Conservation (phyloP, 2,113 vertebrate species). For the Mola mola region DNA sequence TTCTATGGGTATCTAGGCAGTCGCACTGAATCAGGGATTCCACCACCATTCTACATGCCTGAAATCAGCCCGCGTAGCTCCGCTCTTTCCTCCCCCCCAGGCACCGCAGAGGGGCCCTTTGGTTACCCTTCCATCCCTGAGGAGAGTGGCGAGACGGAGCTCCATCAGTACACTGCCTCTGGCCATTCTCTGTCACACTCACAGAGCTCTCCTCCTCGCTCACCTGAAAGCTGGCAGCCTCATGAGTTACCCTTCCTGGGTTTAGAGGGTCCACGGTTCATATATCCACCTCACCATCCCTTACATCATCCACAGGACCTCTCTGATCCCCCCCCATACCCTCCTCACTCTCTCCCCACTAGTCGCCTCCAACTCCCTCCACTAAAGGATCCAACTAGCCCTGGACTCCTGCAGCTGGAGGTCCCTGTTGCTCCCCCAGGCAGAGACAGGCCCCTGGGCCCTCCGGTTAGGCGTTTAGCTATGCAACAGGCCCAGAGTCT, state of each 20-base stretch:
- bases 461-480: conserved; percentile 93
- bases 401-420: conserved; percentile 95
- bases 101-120: conserved; percentile 90
- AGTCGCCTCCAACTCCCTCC: conserved; percentile 76
- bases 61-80: conserved; percentile 98
- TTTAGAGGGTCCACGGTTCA: conserved; percentile 90
- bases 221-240: conserved; percentile 94
- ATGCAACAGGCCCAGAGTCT: conserved; percentile 96
- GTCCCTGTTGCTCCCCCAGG: conserved; percentile 90
- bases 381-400: conserved; percentile 85
- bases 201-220: conserved; percentile 91
- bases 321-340: conserved; percentile 85
- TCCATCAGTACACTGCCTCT: conserved; percentile 86
- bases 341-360: conserved; percentile 76
- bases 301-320: conserved; percentile 87
- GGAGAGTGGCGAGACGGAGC: conserved; percentile 89
- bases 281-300: conserved; percentile 89
- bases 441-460: conserved; percentile 86
- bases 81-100: conserved; percentile 92
- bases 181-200: conserved; percentile 94
- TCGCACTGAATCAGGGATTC: conserved; percentile 90
- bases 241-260: conserved; percentile 92
- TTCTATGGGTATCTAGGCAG: conserved; percentile 98
- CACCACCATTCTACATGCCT: conserved; percentile 97
- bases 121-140: conserved; percentile 94